Base-by-base conservation (phyloP, 2,888 invertebrate species). In the Pilophorus perplexus region DNA sequence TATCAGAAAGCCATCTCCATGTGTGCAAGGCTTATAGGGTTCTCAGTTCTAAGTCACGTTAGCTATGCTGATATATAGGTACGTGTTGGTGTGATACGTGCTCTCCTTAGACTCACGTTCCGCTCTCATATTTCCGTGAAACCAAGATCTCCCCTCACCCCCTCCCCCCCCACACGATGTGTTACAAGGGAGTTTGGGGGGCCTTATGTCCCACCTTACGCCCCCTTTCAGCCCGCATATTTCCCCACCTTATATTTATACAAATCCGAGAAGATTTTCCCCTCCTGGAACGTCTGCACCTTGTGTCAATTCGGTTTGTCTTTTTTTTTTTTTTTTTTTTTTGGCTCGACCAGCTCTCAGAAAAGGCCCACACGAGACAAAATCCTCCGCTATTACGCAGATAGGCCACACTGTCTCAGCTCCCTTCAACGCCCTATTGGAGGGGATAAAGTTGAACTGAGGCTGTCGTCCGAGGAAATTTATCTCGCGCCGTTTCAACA, bases 21-120 rank as follows among this genome's bases (percentile, higher is more conserved):
- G 18, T 18, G 48, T 48, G 20, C 48, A 16, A 5, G 8, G 14
- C 48, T 20, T 48, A 8, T 48, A 48, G 59, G 23, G 59, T 57
- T 37, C 57, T 40, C 42, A 23, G 22, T 59, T 59, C 59, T 59
- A 59, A 59, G 59, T 59, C 59, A 59, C 59, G 59, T 59, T 59
- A 59, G 59, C 59, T 59, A 59, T 42, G 59, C 37, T 55, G 42
- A 42, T 59, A 59, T 59, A 42, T 42, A 40, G 59, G 22, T 42
- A 59, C 42, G 42, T 59, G 52, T 52, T 52, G 52, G 52, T 52
- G 52, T 16, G 18, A 25, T 52, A 52, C 52, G 52, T 52, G 52
- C 52, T 27, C 52, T 25, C 52, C 12, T n/a, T 18, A 28, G 28
- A 28, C 52, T 52, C 52, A 52, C 52, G 52, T 52, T 25, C 27